Percentiles rank a stretch among this genome's conserved stretches.
These are phyloP conservation scores for Pachliopta kotzebuea DNA, from an alignment of 2,888 invertebrate species.

Conservation along the genomic window DNA sequence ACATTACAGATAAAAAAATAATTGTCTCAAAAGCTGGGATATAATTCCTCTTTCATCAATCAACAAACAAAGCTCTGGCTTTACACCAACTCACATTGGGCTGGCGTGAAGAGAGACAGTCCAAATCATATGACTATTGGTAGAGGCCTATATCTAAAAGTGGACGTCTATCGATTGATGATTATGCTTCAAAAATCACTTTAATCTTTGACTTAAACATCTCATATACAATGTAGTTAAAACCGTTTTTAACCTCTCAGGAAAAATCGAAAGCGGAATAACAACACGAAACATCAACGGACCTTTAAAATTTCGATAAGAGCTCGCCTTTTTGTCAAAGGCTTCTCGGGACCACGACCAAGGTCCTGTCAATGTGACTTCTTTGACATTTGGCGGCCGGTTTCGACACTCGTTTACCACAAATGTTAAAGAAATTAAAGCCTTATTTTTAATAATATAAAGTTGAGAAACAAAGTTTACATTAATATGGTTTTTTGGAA, in stretches of 20 bases:
- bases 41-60: no score
- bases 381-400: constrained; percentile 63
- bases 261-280: constrained; percentile 14
- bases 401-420: constrained; percentile 33
- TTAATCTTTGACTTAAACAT: no score
- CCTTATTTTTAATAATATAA: constrained; percentile 1
- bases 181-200: no score
- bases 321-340: constrained; percentile 17
- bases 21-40: no score
- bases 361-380: constrained; percentile 67
- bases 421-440: constrained; percentile 21
- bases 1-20: no score
- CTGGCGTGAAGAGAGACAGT: no score
- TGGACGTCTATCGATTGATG: no score
- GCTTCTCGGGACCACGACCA: constrained; percentile 40
- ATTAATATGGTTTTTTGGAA: neutral
- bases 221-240: no score
- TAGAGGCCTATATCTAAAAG: no score
- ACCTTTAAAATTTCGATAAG: constrained; percentile 19
- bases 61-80: no score
- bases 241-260: neutral
- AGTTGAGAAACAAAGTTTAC: neutral
- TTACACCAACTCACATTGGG: no score
- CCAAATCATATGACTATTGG: no score
- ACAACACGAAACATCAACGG: constrained; percentile 11